phyloP scores from a whole-genome alignment of 2,113 vertebrate species.

The Dipodomys stephensi region DNA sequence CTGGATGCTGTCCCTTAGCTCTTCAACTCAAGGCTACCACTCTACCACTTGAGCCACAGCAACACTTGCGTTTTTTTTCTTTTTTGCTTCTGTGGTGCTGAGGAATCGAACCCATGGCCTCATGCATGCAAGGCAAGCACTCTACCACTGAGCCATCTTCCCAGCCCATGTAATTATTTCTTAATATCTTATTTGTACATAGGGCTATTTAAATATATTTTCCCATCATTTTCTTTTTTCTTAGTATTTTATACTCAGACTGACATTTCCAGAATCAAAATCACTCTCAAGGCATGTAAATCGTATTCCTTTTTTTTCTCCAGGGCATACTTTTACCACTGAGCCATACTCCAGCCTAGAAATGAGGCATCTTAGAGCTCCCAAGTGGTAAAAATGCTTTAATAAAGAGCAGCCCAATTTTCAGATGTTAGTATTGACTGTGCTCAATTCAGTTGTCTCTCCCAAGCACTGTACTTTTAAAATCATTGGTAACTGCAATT shows the following conservation, averaged over 20 bases:
- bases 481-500: slow-evolving; percentile 26
- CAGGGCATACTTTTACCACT: not conserved
- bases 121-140: too few relatives aligned
- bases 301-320: not conserved
- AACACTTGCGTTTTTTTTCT: too few relatives aligned
- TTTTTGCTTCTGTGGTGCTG: too few relatives aligned
- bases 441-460: not conserved
- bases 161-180: too few relatives aligned
- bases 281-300: not conserved
- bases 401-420: not conserved
- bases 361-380: not conserved
- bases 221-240: slow-evolving; percentile 23
- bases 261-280: slow-evolving; percentile 42
- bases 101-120: too few relatives aligned
- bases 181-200: slow-evolving; percentile 29
- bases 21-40: too few relatives aligned
- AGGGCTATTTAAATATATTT: not conserved
- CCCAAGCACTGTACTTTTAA: not conserved
- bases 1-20: too few relatives aligned
- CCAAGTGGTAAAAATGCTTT: not conserved
- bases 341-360: not conserved
- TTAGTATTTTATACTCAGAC: slow-evolving; percentile 11
- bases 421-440: not conserved
- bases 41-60: too few relatives aligned
- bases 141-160: too few relatives aligned